phyloP scores from a whole-genome alignment of 2,797 vertebrate genomes.

The Ibycter americanus region DNA sequence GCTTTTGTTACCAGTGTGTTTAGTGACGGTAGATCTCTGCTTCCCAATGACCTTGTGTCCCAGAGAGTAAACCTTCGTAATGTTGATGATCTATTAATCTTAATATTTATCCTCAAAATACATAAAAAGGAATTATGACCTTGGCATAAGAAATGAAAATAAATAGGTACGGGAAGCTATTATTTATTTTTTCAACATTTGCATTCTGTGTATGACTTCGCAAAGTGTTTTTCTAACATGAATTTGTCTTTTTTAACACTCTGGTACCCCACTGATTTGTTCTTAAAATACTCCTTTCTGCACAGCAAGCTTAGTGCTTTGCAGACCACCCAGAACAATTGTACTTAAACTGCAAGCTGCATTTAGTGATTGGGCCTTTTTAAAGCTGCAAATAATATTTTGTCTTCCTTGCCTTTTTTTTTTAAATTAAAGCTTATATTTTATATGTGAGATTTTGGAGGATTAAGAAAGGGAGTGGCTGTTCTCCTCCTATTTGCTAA shows the following conservation, averaged over 20 bases:
- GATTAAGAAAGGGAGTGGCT: conserved; percentile 34
- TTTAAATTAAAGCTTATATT: background rate
- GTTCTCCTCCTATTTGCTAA: background rate
- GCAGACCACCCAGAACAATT: conserved; percentile 39
- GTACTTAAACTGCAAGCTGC: background rate
- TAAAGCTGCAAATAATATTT: conserved; percentile 15
- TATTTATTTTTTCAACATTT: conserved; percentile 62
- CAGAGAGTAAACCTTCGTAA: background rate
- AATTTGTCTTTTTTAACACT: conserved; percentile 15
- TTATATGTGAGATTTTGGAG: background rate
- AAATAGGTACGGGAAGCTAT: conserved; percentile 39
- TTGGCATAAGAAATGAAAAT: conserved; percentile 47
- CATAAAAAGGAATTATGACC: conserved; percentile 39
- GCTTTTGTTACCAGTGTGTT: background rate
- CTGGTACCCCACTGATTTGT: background rate
- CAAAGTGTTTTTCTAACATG: conserved; percentile 13
- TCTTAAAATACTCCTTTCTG: conserved; percentile 52
- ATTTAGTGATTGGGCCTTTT: background rate
- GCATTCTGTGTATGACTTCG: conserved; percentile 44
- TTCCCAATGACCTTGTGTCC: conserved; percentile 37
- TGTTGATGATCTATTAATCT: conserved; percentile 33
- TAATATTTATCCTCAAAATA: conserved; percentile 66
- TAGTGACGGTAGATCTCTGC: background rate
- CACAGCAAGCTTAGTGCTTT: background rate
- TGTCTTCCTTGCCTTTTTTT: background rate